A percentile compares a stretch with the other conserved stretches of the same genome.
Evolutionary conservation across 37 sponge, comb jelly and placozoan species (phyloP).

Genomic region (Geodia barretti): DNA sequence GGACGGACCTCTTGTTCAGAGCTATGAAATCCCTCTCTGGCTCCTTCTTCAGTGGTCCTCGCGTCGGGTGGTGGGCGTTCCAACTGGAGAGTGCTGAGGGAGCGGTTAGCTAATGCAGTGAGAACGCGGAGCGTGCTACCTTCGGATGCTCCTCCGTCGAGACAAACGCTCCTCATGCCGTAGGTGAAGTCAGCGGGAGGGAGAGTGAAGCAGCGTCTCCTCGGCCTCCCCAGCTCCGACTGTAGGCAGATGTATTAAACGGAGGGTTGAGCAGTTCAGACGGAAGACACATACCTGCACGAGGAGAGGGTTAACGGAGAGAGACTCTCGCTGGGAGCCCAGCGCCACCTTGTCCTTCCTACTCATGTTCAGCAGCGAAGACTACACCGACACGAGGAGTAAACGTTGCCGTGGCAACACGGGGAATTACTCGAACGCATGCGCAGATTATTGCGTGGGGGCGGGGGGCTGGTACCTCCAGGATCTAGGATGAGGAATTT

Average conservation of each 20-base stretch:
- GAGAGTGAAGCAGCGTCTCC: constrained; percentile 69
- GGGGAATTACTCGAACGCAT: too few relatives aligned
- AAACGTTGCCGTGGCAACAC: background rate
- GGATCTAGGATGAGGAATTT: too few relatives aligned
- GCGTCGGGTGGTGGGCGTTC: constrained; percentile 36
- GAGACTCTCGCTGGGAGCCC: constrained; percentile 61
- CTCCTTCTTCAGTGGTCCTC: constrained; percentile 10
- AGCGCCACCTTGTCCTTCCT: constrained; percentile 51
- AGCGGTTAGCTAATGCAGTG: constrained; percentile 3
- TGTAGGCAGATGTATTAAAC: background rate
- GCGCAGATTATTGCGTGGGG: too few relatives aligned
- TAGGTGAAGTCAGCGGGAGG: constrained; percentile 80
- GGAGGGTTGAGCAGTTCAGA: background rate
- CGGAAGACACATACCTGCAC: constrained; percentile 13
- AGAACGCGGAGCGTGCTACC: too few relatives aligned
- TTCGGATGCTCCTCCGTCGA: constrained; percentile 81
- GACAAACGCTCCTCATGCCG: constrained; percentile 54
- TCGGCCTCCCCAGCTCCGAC: constrained; percentile 66
- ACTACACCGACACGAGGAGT: background rate
- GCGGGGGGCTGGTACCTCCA: too few relatives aligned
- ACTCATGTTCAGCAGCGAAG: constrained; percentile 31
- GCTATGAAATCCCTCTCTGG: constrained; percentile 80
- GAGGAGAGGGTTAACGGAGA: constrained; percentile 64
- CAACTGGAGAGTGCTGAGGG: constrained; percentile 64
- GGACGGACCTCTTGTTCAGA: constrained; percentile 73